Conservation (phyloP, 2,888 invertebrate genomes). For the Schizaphis graminum region DNA sequence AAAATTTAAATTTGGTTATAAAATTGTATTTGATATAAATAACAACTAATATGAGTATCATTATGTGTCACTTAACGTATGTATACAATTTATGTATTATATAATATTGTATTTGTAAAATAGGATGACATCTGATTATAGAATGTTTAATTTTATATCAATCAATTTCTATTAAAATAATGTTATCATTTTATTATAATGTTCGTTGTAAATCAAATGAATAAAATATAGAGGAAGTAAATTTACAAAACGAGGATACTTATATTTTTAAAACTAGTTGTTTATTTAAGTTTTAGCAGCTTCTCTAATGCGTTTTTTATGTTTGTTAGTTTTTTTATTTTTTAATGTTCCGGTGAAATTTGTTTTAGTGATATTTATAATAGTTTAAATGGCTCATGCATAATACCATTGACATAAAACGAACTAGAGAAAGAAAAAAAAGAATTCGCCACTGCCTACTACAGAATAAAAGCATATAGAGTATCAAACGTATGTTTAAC, state of each 20-base stretch:
- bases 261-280: constrained; percentile 1
- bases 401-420: neutral
- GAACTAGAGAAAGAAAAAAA: neutral
- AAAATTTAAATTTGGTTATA: neutral
- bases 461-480: neutral
- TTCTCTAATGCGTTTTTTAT: neutral
- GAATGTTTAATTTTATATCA: neutral
- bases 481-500: neutral
- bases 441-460: no score
- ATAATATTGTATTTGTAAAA: neutral
- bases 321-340: neutral
- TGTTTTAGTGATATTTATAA: neutral
- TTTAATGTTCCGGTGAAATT: neutral
- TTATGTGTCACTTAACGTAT: neutral
- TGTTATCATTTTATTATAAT: no score
- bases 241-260: neutral
- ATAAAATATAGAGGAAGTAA: neutral
- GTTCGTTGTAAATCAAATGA: neutral
- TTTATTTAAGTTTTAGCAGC: neutral
- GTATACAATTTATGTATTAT: neutral
- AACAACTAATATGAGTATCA: neutral
- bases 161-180: neutral
- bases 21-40: neutral
- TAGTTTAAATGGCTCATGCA: neutral
- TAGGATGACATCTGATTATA: neutral